Base-by-base conservation (phyloP, 2,888 invertebrate species). In the Phyto melanocephala region DNA sequence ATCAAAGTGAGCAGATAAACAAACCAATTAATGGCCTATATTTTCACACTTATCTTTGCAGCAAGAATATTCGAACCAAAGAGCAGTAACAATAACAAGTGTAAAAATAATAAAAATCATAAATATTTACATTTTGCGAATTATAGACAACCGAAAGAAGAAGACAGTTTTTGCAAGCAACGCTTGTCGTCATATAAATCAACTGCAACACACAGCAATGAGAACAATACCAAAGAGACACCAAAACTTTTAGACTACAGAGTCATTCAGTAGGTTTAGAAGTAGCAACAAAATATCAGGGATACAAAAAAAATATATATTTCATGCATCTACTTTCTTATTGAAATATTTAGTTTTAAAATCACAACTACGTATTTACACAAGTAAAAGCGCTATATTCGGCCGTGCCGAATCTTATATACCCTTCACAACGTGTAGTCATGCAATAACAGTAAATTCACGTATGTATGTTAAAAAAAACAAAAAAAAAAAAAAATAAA, bases 51-150 rank as follows among this genome's bases (percentile, higher is more conserved):
- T 76, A 37, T 24, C n/a, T n/a, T 10, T 13, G 37, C 33, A 24
- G 15, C 47, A 50, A 63, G 7, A 60, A 78, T 54, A 37, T 28
- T 47, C 11, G 22, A 45, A 52, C 56, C 20, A 71, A 63, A 63
- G n/a, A 71, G 17, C 37, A 7, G 40, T 63, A 52, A 15, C 58
- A 80, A 80, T 85, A 83, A 79, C 84, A 81, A 86, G 84, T 85
- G 85, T 81, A 83, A 84, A 87, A 87, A 85, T 86, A 63, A 52
- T 50, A 71, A 67, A 81, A 84, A 84, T 86, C 85, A 84, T 84
- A 86, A 88, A 89, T 87, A 88, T 89, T 89, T 88, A 86, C 87
- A 87, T 87, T 87, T 87, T 87, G 87, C 88, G 88, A 88, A 88
- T 88, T 87, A 88, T 88, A 86, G 86, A 82, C 84, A 82, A 78